Evolutionary conservation across 2,888 invertebrate genomes (phyloP).

Genomic region (Eurois occulta): DNA sequence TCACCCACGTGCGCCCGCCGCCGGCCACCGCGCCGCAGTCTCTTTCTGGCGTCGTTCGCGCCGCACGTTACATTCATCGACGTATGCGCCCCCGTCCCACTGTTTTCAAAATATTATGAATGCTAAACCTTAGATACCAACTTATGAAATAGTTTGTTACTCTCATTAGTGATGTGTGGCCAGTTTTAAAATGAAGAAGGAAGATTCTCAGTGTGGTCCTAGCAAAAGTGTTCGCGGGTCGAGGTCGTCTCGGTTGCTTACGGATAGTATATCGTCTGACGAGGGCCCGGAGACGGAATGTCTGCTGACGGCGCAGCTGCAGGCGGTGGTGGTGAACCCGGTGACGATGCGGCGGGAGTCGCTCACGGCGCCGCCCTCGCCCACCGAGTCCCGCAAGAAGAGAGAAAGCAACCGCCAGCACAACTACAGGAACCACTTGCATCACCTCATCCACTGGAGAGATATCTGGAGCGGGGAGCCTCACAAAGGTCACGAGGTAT

Average conservation of each 20-base stretch:
- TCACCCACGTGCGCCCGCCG: conserved; percentile 81
- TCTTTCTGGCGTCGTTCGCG: conserved; percentile 79
- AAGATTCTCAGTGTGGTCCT: conserved; percentile 79
- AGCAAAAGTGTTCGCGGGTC: conserved; percentile 75
- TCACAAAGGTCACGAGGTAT: conserved; percentile 87
- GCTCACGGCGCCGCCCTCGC: conserved; percentile 88
- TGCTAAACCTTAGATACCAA: conserved; percentile 67
- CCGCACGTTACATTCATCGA: conserved; percentile 73
- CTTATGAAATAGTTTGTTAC: conserved; percentile 67
- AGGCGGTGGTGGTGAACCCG: conserved; percentile 78
- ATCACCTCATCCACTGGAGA: conserved; percentile 87
- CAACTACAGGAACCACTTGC: conserved; percentile 87
- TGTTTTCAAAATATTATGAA: conserved; percentile 80
- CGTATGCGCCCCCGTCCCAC: conserved; percentile 61
- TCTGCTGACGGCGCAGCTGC: conserved; percentile 79
- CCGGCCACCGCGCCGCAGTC: conserved; percentile 84
- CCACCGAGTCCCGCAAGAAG: conserved; percentile 87
- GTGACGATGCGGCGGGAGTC: conserved; percentile 82
- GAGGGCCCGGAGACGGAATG: conserved; percentile 87
- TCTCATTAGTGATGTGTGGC: conserved; percentile 73
- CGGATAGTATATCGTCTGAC: conserved; percentile 87
- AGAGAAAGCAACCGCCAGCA: conserved; percentile 83
- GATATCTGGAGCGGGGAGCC: conserved; percentile 88
- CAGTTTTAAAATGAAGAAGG: conserved; percentile 81
- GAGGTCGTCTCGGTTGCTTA: conserved; percentile 81